These are phyloP conservation scores for Ammodytes dubius DNA, from an alignment of 2,113 vertebrate species.

Conservation along the genomic window DNA sequence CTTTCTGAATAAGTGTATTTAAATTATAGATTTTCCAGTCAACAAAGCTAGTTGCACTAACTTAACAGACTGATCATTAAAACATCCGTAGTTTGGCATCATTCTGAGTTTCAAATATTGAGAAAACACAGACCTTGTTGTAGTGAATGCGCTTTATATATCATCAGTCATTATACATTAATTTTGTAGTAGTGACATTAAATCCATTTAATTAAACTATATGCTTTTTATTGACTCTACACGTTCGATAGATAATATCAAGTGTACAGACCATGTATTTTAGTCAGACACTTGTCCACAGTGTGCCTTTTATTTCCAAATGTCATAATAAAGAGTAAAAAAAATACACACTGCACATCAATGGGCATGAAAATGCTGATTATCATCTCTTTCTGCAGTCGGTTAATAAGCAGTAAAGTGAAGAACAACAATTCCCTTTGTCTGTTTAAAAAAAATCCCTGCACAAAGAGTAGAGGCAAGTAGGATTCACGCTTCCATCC, in stretches of 20 bases:
- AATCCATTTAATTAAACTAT: too few relatives aligned
- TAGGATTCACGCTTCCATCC: constrained; percentile 43
- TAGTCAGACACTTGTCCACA: too few relatives aligned
- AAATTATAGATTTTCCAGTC: not conserved
- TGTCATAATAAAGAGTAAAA: not conserved
- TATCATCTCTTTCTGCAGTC: not conserved
- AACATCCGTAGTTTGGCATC: too few relatives aligned
- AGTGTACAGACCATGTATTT: too few relatives aligned
- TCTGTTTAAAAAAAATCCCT: not conserved
- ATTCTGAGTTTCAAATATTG: too few relatives aligned
- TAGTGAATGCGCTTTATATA: too few relatives aligned
- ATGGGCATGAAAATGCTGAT: not conserved
- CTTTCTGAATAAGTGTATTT: not conserved
- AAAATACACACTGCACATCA: not conserved
- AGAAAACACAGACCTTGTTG: too few relatives aligned
- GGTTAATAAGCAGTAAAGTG: not conserved
- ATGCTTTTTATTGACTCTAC: too few relatives aligned
- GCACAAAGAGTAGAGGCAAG: not conserved
- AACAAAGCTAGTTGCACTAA: not conserved
- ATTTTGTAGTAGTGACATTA: too few relatives aligned
- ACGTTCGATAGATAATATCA: too few relatives aligned
- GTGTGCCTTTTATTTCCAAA: not conserved
- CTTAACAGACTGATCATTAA: not conserved
- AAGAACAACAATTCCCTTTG: constrained; percentile 9
- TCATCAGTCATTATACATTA: too few relatives aligned